A percentile compares a stretch with the other conserved stretches of the same genome.
phyloP scores from a whole-genome alignment of 1,140 invertebrate species.

The Caenorhabditis remanei region DNA sequence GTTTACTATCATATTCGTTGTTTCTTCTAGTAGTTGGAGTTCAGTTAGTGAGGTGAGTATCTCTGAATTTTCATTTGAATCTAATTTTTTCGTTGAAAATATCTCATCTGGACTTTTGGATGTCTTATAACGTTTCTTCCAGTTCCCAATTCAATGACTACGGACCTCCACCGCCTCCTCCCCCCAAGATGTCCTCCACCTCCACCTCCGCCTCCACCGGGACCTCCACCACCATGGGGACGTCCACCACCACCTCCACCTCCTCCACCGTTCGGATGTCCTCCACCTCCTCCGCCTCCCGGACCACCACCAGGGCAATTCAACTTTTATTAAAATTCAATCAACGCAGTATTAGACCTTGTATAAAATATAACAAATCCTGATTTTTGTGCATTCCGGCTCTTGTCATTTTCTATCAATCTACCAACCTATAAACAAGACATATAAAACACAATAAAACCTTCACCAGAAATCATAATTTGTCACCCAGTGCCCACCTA shows the following conservation, averaged over 20 bases:
- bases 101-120: too few species aligned
- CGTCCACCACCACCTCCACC: not conserved
- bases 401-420: not conserved
- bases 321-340: too few species aligned
- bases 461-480: not conserved
- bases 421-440: not conserved
- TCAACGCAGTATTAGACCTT: too few species aligned
- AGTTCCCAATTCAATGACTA: not conserved
- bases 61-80: too few species aligned
- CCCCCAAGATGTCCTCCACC: not conserved
- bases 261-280: not conserved
- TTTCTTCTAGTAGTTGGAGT: not conserved
- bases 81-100: too few species aligned
- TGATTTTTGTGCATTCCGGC: not conserved
- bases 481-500: not conserved
- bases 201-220: too few species aligned
- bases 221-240: not conserved
- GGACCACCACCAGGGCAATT: not conserved
- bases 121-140: not conserved
- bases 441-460: not conserved
- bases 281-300: not conserved
- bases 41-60: not conserved
- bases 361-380: too few species aligned
- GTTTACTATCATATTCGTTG: not conserved
- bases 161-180: not conserved